Base-by-base conservation (phyloP, 2,888 invertebrate species). In the Euzophera pinguis region DNA sequence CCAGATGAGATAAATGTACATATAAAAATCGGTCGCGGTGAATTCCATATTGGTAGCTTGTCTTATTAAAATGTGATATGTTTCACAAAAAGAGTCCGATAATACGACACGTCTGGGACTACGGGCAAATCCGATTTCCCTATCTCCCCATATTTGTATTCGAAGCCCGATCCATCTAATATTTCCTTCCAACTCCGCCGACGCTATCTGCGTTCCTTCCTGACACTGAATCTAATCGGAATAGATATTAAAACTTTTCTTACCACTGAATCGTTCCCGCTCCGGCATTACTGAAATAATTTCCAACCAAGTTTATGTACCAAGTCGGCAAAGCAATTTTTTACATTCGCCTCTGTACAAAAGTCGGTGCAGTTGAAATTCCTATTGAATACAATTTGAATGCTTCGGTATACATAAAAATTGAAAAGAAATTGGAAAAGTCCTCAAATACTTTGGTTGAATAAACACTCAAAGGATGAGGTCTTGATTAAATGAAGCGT, bases 221-320 rank as follows among this genome's bases (percentile, higher is more conserved):
- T 90, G 86, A 85, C 88, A 88, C 88, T 86, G 88, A 87, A 90
- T 89, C 90, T 86, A 89, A 90, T 90, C 89, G 87, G 90, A 88
- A 90, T 88, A 86, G 87, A 90, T 91, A 91, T 90, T 90, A 91
- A 90, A 90, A 90, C 82, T 87, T 84, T 83, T 76, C 83, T 82
- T 83, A 80, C 81, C 78, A 75, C 76, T 66, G 72, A 73, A 73
- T 76, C 77, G 67, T 71, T 75, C 69, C 67, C 75, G 73, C 69
- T 63, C 67, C 68, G 67, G 75, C 72, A 73, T 71, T 61, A 55
- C 54, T 63, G 63, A 73, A 70, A 73, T 74, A 73, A 71, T 65
- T 65, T 54, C 54, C 56, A 57, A 59, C 56, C 55, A 61, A 62
- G 62, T 67, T 53, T 50, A 39, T 53, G 47, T 42, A 43, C 27